A percentile compares a stretch with the other conserved stretches of the same genome.
These are phyloP conservation scores for Erpobdella octoculata DNA, from an alignment of 2,888 invertebrate genomes.

Conservation along the genomic window DNA sequence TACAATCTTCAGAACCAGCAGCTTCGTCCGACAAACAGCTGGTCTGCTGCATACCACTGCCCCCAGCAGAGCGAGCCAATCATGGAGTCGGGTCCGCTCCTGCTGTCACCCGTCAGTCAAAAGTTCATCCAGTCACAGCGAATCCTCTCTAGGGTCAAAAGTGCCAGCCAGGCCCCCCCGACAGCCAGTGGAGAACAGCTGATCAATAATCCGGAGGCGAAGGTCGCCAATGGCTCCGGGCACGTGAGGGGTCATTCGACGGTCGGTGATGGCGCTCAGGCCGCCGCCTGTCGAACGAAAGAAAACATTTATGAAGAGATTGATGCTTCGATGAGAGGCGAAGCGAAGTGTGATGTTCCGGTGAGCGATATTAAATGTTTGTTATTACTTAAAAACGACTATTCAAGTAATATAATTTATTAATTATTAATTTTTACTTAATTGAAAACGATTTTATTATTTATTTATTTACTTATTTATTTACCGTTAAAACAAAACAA, in stretches of 20 bases:
- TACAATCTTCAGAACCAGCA: not conserved
- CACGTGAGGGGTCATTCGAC: too few species aligned
- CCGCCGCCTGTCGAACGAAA: not conserved
- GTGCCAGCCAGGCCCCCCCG: not conserved
- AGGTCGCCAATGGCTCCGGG: too few species aligned
- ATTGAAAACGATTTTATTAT: too few species aligned
- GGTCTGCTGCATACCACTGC: not conserved
- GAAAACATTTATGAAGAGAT: slow-evolving; percentile 5
- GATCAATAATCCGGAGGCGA: not conserved
- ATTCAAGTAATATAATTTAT: not conserved
- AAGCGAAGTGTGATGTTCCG: too few species aligned
- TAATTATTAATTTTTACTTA: too few species aligned
- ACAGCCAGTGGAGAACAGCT: not conserved
- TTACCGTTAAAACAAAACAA: too few species aligned
- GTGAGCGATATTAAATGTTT: too few species aligned
- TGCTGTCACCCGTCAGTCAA: not conserved
- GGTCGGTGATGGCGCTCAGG: too few species aligned
- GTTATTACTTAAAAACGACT: not conserved
- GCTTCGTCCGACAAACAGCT: not conserved
- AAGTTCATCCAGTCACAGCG: not conserved
- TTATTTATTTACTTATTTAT: too few species aligned
- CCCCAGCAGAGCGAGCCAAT: not conserved
- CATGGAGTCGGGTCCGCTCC: not conserved
- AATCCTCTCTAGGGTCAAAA: not conserved
- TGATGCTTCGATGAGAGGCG: not conserved